Evolutionary conservation across 92 coral and sea anemone genomes (phyloP), one percentile per base, ranked within the genome.

Genomic region (Meandrina meandrites): DNA sequence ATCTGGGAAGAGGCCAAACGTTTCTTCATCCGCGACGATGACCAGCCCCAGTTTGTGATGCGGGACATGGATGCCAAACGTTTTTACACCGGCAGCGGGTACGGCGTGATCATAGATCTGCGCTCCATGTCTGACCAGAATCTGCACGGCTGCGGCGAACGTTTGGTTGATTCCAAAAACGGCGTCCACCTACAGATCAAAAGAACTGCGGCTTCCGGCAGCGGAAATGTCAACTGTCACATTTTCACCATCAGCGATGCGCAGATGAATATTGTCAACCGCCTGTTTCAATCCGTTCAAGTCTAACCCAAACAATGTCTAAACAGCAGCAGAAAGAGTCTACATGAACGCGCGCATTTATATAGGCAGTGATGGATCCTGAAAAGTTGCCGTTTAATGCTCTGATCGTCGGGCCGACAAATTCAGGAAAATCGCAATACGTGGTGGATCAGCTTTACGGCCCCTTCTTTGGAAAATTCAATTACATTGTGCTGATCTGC

Each of bases 391-490:
- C 78, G 0, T 67, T 42, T 21, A 66, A 82, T 18, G 64, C 86
- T 4, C 28, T 82, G 67, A 82, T 82, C n/a, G 87, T 72, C 2
- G 87, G 87, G 28, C 87, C 87, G n/a, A 83, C 67, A 13, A 77
- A 77, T 2, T 51, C 35, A 24, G 87, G 87, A 0, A 83, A 70
- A 67, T 12, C 79, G 1, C 56, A 51, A 17, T 51, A 9, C 14
- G 14, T 51, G 14, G 56, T 51, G 56, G 14, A 51, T 17, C 79
- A 22, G 35, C 36, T 72, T 1, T 64, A 35, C 60, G 78, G 80
- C 18, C 87, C 80, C 0, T 72, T 84, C 30, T 0, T 51, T 4
- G 45, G 70, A 18, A 32, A 75, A 37, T 85, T 85, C n/a, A 75
- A 76, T 51, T 48, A 36, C 56, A 76, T 85, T 15, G 88, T 76